Evolutionary conservation across 2,113 vertebrate species (phyloP), one percentile per base, ranked within the genome.

Genomic region (Gopherus evgoodei): DNA sequence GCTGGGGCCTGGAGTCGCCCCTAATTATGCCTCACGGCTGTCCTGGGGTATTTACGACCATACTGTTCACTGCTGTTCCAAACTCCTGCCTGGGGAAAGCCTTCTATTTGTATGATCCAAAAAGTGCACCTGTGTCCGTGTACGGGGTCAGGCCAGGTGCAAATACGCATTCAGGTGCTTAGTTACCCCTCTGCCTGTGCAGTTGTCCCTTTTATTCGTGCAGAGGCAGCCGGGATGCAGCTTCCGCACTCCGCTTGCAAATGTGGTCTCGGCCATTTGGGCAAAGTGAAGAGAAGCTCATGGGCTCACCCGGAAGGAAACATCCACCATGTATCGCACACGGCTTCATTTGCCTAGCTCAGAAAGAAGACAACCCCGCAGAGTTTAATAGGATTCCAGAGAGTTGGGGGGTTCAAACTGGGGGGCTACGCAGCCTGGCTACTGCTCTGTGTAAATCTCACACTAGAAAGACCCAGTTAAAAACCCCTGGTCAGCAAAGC

Each of bases 331-430:
- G 65, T n/a, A 38, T 17, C 21, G 35, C 35, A n/a, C 16, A 38
- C 8, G 19, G 35, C 31, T 65, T 35, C 13, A 35, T 8, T 19
- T 65, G 62, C 62, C 31, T 35, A 8, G 62, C 65, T n/a, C 35
- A n/a, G 35, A 69, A 38, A 69, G 65, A n/a, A 3, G 19, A 38
- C n/a, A n/a, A 22, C 65, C 35, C 65, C 35, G 31, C 12, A 31
- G 6, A 8, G 7, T 17, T 17, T n/a, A 2, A 21, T 3, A 38
- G n/a, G n/a, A n/a, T 69, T 19, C 35, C 16, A 9, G 31, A n/a
- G 31, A n/a, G 31, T 4, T 1, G 7, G 7, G 17, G n/a, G 65
- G 5, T 38, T 72, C 35, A 1, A 38, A 38, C n/a, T 8, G 4
- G 9, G 9, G 65, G 10, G n/a, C 5, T 38, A 38, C 0, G 5